Evolutionary conservation across 35 echinoderm and acorn worm genomes (phyloP).

Genomic region (Stichopus chloronotus): DNA sequence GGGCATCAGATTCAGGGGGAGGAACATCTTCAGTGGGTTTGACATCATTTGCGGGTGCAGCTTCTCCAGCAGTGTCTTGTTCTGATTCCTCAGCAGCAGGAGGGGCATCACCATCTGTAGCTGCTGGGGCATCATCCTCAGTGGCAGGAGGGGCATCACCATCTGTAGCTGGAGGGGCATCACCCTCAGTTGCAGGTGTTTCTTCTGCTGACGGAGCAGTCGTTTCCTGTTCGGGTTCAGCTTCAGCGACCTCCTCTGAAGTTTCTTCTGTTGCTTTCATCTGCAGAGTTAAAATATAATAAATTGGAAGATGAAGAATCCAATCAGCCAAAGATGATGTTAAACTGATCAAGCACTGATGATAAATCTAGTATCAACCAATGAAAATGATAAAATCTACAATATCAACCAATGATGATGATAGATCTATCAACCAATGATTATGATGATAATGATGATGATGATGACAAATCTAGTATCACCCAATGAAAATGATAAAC

Average conservation of each 20-base stretch:
- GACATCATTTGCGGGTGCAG: background rate
- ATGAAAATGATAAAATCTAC: background rate
- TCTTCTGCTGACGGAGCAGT: background rate
- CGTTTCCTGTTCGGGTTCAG: background rate
- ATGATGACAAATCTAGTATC: background rate
- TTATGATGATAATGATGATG: background rate
- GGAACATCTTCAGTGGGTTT: background rate
- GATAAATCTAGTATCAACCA: background rate
- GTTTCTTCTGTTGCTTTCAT: background rate
- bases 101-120: background rate
- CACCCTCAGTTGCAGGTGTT: background rate
- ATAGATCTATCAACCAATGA: background rate
- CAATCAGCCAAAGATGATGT: background rate
- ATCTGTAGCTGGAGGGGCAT: too few relatives aligned
- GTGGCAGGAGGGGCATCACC: background rate
- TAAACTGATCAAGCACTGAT: background rate
- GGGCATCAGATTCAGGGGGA: background rate
- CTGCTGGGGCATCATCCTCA: background rate
- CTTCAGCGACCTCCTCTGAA: background rate
- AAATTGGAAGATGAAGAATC: background rate
- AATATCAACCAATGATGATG: background rate
- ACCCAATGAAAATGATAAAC: too few relatives aligned
- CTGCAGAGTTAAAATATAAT: background rate
- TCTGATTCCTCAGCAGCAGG: background rate
- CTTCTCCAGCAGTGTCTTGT: background rate